phyloP scores from a whole-genome alignment of 2,797 vertebrate species.

The Neosalanx taihuensis region DNA sequence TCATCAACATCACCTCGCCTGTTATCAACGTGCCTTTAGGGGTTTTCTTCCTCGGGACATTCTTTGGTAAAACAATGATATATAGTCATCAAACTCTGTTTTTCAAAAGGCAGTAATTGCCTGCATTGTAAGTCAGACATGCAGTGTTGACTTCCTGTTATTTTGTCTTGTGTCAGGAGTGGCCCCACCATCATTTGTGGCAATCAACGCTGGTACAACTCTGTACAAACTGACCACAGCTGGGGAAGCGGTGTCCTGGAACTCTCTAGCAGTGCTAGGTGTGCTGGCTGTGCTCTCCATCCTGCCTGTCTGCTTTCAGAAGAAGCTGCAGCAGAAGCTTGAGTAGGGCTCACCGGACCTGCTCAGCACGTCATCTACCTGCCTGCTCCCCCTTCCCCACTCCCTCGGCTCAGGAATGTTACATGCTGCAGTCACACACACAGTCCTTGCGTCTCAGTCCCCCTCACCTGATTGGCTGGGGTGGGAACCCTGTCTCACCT shows the following conservation, averaged over 20 bases:
- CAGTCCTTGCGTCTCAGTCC: conserved; percentile 35
- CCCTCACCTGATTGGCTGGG: conserved; percentile 18
- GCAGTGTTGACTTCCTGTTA: conserved; percentile 6
- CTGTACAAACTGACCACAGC: conserved; percentile 97
- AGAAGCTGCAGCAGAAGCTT: conserved; percentile 93
- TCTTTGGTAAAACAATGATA: conserved; percentile 84
- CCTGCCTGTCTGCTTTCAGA: conserved; percentile 92
- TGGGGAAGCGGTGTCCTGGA: conserved; percentile 97
- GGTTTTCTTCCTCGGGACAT: conserved; percentile 97
- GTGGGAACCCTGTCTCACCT: conserved; percentile 22
- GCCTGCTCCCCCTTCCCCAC: conserved; percentile 38
- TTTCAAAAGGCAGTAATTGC: background rate
- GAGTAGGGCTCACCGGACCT: conserved; percentile 67
- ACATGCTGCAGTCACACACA: conserved; percentile 41
- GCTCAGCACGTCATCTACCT: conserved; percentile 50
- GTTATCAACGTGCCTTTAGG: conserved; percentile 96
- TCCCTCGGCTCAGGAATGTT: conserved; percentile 58
- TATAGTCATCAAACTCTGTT: background rate
- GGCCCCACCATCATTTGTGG: conserved; percentile 96
- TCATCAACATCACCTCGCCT: conserved; percentile 99
- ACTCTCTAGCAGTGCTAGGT: conserved; percentile 90
- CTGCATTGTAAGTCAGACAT: background rate
- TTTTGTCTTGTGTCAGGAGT: conserved; percentile 76
- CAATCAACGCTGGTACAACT: conserved; percentile 97
- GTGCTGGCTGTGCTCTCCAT: conserved; percentile 91